Conservation (phyloP, 2,888 invertebrate genomes). For the Rotaria sp. region DNA sequence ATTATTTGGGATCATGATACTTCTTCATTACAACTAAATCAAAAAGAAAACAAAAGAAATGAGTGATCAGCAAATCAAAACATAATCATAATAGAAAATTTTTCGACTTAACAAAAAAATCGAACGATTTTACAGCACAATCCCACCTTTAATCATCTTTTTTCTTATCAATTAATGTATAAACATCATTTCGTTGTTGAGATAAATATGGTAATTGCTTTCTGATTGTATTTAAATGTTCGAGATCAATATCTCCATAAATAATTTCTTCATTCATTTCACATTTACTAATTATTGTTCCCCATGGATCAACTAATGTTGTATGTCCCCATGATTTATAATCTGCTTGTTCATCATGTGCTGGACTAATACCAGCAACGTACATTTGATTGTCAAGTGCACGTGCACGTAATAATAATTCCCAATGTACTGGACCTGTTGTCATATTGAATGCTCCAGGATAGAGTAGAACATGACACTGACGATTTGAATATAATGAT, state of each 20-base stretch:
- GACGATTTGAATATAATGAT: slow-evolving; percentile 56
- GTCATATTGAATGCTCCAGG: slow-evolving; percentile 93
- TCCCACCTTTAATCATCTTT: background rate
- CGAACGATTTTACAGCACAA: no score
- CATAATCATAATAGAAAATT: no score
- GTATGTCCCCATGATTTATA: slow-evolving; percentile 40
- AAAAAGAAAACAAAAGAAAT: no score
- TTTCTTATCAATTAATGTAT: slow-evolving; percentile 30
- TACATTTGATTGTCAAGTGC: slow-evolving; percentile 82
- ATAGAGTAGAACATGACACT: slow-evolving; percentile 77
- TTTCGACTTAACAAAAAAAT: no score
- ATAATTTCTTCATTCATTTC: slow-evolving; percentile 34
- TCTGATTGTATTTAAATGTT: slow-evolving; percentile 29
- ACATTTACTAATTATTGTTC: slow-evolving; percentile 33
- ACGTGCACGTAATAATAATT: slow-evolving; percentile 70
- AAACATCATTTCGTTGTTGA: slow-evolving; percentile 37
- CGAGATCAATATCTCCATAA: slow-evolving; percentile 40
- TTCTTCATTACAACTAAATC: no score
- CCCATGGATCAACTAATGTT: slow-evolving; percentile 33
- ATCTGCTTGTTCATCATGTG: slow-evolving; percentile 64
- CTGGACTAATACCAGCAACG: slow-evolving; percentile 76
- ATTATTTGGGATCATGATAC: no score
- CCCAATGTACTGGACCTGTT: slow-evolving; percentile 88
- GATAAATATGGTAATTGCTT: slow-evolving; percentile 36
- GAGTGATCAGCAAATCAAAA: no score